Evolutionary conservation across 2,888 invertebrate genomes (phyloP), one percentile per base, ranked within the genome.

Genomic region (Timema cristinae): DNA sequence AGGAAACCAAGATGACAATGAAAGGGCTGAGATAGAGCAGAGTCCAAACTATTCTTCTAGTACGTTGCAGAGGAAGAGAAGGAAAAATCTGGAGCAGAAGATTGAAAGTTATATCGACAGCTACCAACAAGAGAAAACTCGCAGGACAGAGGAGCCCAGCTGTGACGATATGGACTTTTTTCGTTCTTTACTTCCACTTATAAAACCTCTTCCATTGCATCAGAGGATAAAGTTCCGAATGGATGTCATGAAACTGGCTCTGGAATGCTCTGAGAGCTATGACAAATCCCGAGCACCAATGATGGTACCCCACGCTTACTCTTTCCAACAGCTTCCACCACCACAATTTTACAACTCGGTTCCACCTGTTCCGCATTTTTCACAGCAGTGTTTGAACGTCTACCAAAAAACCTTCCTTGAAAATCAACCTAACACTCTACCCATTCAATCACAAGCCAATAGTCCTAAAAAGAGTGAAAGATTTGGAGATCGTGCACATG

Each of bases 171-270:
- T 56, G 56, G 56, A 56, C 16, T 56, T 66, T 48, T 10, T 48
- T 48, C 5, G 66, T 16, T 48, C 66, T 47, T 66, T 48, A 66
- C 13, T 66, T 48, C 47, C 47, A 66, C 7, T 66, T 48, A 32
- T 48, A 66, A 10, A 66, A 48, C 66, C 49, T 48, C 49, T 32
- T 32, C 10, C 66, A 48, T 13, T 66, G 15, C 32, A 66, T n/a
- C 9, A 66, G 66, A 66, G 47, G 47, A n/a, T 66, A 7, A 66
- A 66, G 7, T n/a, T 66, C 32, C 15, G 66, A 66, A 66, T 66
- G 66, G 66, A 66, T 66, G 66, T 66, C 8, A 15, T 66, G 66
- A 32, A n/a, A 66, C 13, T 66, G 10, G 66, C 32, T 48, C 32
- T 66, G 15, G 47, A 66, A 6, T 66, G 47, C 66, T 8, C 32